Base-by-base conservation (phyloP, 2,888 invertebrate genomes). In the Drosophila longiperda region DNA sequence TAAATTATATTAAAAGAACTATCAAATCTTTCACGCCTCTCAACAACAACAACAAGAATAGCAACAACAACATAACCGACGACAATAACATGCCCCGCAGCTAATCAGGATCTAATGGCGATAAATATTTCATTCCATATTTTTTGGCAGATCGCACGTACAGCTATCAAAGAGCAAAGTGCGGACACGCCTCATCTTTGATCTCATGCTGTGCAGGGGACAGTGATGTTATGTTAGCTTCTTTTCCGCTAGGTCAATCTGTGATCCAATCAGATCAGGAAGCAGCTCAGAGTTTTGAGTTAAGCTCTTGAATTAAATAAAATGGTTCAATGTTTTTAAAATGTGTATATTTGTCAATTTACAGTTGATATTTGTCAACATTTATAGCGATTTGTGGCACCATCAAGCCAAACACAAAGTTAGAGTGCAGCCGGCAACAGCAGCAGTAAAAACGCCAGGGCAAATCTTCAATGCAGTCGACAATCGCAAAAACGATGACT, bases 91-190 rank as follows among this genome's bases (percentile, higher is more conserved):
- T 87, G 87, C 85, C 84, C 85, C 83, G 87, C 81, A 88, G 89
- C 90, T 90, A 87, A 90, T 87, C 90, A 89, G 86, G 71, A 84
- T 87, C 87, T 87, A 87, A 87, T 87, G 90, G 89, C 89, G 89
- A 87, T 87, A 87, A 90, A 87, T 87, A 90, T 87, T 87, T 90
- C 83, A 86, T 86, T 83, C 75, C 70, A 89, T 88, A 80, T 55
- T 40, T 32, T 88, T 74, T 73, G 68, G 71, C 66, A 60, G 64
- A 59, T 53, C 45, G 76, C 78, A 78, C 82, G 65, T 71, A 63
- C 52, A 57, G 15, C 20, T 42, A 32, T 32, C 32, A 57, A 57
- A 73, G 45, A 26, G 50, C 57, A 57, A 57, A 72, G 45, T 17
- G 53, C 49, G 17, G 71, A 65, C 84, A 82, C 89, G 85, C 87